These are phyloP conservation scores for Kryptolebias ocellatus DNA, from an alignment of 2,797 vertebrate species.

Conservation along the genomic window DNA sequence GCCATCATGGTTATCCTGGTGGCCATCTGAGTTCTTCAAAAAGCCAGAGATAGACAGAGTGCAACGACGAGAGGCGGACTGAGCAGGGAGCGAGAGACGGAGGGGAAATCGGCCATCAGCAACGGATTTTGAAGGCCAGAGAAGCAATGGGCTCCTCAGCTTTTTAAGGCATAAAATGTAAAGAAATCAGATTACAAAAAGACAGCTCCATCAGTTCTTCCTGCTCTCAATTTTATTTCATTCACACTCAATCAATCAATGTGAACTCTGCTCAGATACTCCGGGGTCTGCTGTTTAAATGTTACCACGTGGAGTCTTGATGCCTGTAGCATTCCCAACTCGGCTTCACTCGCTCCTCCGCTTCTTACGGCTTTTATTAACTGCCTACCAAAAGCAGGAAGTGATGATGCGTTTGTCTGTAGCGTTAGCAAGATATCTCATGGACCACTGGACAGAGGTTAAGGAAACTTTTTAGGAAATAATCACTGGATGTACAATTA, in stretches of 20 bases:
- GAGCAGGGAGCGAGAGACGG: slow-evolving; percentile 41
- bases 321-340: slow-evolving; percentile 46
- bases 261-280: slow-evolving; percentile 60
- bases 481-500: too few relatives aligned
- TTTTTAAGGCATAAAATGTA: slow-evolving; percentile 22
- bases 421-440: too few relatives aligned
- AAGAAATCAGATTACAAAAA: slow-evolving; percentile 20
- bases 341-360: slow-evolving; percentile 14
- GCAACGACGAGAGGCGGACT: slow-evolving; percentile 58
- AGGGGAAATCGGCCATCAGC: slow-evolving; percentile 58
- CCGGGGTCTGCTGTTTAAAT: slow-evolving; percentile 73
- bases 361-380: not conserved
- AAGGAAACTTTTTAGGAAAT: too few relatives aligned
- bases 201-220: slow-evolving; percentile 30
- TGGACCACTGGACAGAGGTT: too few relatives aligned
- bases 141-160: slow-evolving; percentile 36
- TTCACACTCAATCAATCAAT: slow-evolving; percentile 70
- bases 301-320: slow-evolving; percentile 64
- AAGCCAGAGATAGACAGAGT: slow-evolving; percentile 52
- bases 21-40: slow-evolving; percentile 67
- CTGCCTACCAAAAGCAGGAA: not conserved
- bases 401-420: too few relatives aligned
- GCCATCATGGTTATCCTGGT: slow-evolving; percentile 66
- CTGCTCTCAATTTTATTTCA: slow-evolving; percentile 52
- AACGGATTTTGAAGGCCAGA: slow-evolving; percentile 63